A percentile compares a stretch with the other conserved stretches of the same genome.
These are phyloP conservation scores for Julus scandinavius DNA, from an alignment of 2,888 invertebrate genomes.

Conservation along the genomic window DNA sequence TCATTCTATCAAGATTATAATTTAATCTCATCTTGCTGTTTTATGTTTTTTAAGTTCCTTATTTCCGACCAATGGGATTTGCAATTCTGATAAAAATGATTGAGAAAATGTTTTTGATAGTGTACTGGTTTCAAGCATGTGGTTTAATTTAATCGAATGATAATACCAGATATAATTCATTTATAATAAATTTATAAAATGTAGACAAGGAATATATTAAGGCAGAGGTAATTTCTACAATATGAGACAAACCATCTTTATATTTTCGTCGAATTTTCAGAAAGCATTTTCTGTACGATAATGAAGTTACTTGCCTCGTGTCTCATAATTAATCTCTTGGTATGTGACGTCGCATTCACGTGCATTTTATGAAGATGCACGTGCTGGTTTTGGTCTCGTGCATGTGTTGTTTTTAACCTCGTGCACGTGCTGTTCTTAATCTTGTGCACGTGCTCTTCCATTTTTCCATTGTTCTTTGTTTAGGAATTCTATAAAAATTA, in stretches of 20 bases:
- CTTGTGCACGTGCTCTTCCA: too few species aligned
- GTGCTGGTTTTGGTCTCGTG: too few species aligned
- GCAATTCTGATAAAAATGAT: neutral
- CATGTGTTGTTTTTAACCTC: too few species aligned
- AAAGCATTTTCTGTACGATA: neutral
- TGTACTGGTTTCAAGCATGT: neutral
- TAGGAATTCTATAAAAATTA: too few species aligned
- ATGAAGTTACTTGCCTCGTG: neutral
- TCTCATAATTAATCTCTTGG: neutral
- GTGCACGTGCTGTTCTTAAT: too few species aligned
- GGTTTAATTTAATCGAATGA: neutral
- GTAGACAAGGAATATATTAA: neutral
- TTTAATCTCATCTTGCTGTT: neutral
- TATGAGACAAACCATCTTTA: neutral
- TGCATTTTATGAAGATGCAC: too few species aligned
- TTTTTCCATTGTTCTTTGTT: too few species aligned
- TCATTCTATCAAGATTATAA: neutral
- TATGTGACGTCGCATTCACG: too few species aligned
- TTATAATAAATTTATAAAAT: neutral
- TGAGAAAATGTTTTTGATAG: neutral
- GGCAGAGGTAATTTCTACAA: neutral
- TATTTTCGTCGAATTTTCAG: neutral
- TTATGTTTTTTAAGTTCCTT: neutral
- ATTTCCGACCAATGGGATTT: neutral
- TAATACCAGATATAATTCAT: neutral